Conservation (phyloP, 2,888 invertebrate species). For the Archips crataeganus region DNA sequence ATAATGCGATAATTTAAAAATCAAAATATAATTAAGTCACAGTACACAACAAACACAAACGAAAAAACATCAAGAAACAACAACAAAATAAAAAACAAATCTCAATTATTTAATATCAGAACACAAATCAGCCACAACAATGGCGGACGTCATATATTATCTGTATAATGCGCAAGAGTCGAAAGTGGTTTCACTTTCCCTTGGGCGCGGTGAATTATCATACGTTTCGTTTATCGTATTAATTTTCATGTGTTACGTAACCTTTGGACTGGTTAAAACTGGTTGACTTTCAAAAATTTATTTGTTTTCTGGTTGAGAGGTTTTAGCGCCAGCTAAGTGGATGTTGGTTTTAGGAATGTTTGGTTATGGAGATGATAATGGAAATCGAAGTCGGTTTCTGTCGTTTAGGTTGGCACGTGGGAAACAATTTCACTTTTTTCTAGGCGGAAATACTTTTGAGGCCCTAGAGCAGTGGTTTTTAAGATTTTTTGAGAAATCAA, state of each 20-base stretch:
- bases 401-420: not conserved
- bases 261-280: constrained; percentile 24
- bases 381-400: not conserved
- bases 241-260: constrained; percentile 38
- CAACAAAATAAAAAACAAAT: not conserved
- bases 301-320: constrained; percentile 15
- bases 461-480: not conserved
- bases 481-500: too few species aligned
- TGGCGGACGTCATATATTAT: constrained; percentile 35
- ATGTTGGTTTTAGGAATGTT: not conserved
- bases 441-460: not conserved
- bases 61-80: too few species aligned
- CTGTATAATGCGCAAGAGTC: constrained; percentile 40
- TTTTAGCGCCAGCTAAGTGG: constrained; percentile 6
- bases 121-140: constrained; percentile 34
- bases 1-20: too few species aligned
- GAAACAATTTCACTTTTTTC: not conserved
- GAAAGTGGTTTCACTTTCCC: constrained; percentile 42
- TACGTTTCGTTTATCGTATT: constrained; percentile 41
- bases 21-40: too few species aligned
- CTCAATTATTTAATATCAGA: constrained; percentile 26
- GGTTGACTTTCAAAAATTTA: constrained; percentile 30
- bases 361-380: not conserved
- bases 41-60: too few species aligned
- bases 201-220: constrained; percentile 33